Conservation (phyloP, 2,113 vertebrate genomes). For the Scopus umbretta region DNA sequence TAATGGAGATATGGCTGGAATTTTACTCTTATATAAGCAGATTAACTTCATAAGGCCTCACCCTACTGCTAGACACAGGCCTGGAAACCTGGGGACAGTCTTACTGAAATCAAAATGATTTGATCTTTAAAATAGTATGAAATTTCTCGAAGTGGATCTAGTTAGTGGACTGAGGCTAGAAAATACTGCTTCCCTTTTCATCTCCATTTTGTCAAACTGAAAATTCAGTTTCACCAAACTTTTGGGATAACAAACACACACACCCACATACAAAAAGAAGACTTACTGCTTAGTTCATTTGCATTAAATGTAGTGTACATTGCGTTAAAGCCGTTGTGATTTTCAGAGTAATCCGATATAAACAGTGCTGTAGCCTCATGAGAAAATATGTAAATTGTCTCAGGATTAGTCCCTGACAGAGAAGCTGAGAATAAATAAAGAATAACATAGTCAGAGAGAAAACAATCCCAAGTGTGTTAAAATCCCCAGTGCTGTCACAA, state of each 20-base stretch:
- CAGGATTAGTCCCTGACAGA: constrained; percentile 73
- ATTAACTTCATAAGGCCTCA: not conserved
- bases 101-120: not conserved
- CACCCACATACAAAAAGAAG: not conserved
- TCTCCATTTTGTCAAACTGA: not conserved
- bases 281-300: constrained; percentile 78
- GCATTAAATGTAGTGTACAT: constrained; percentile 71
- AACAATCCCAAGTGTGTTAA: not conserved
- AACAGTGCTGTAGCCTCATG: constrained; percentile 82
- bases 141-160: not conserved
- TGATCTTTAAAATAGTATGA: not conserved
- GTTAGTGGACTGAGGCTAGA: not conserved
- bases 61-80: not conserved
- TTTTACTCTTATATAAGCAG: not conserved
- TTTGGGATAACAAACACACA: not conserved
- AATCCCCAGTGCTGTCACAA: not conserved
- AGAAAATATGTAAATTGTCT: constrained; percentile 78
- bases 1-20: not conserved
- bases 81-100: not conserved
- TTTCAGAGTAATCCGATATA: constrained; percentile 65
- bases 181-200: not conserved
- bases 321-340: constrained; percentile 78
- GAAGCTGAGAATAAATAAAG: constrained; percentile 70
- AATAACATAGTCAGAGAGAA: not conserved
- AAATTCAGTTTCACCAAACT: not conserved